Percentiles rank a stretch among this genome's conserved stretches.
Conservation (phyloP, 2,888 invertebrate species). For the Emmelina monodactyla region DNA sequence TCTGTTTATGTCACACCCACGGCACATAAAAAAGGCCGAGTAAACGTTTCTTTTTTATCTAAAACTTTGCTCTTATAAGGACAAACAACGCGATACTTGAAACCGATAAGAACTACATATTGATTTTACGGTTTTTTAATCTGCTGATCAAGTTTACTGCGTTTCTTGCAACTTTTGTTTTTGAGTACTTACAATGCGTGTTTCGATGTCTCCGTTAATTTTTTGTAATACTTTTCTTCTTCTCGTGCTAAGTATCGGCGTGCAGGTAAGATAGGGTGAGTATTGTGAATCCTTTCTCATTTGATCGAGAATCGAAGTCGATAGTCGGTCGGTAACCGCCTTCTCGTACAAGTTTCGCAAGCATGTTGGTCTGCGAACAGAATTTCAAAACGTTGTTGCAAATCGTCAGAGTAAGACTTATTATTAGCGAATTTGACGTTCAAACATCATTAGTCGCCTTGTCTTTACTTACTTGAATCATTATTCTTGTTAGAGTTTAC, state of each 20-base stretch:
- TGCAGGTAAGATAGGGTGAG: conserved; percentile 80
- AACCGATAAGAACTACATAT: too few species aligned
- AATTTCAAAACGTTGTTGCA: too few species aligned
- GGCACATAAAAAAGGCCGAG: background rate
- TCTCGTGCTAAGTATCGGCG: conserved; percentile 79
- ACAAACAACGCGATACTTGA: too few species aligned
- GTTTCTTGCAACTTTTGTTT: conserved; percentile 3
- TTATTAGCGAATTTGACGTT: too few species aligned
- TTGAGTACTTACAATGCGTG: conserved; percentile 85
- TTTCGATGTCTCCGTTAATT: conserved; percentile 86
- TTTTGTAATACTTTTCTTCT: conserved; percentile 72
- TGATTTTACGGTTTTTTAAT: too few species aligned
- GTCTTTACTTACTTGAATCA: too few species aligned
- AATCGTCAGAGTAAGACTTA: too few species aligned
- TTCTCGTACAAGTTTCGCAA: conserved; percentile 81
- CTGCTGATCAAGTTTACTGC: conserved; percentile 2
- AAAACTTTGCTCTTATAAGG: too few species aligned
- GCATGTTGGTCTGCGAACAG: conserved; percentile 73
- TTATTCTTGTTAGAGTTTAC: too few species aligned
- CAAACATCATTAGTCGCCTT: too few species aligned
- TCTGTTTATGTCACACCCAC: background rate
- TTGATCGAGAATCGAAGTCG: conserved; percentile 71
- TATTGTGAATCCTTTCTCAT: conserved; percentile 69
- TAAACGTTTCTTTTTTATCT: too few species aligned
- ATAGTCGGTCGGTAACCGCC: conserved; percentile 74